Conservation (phyloP, 2,113 vertebrate species). For the Triplophysa siluroides region DNA sequence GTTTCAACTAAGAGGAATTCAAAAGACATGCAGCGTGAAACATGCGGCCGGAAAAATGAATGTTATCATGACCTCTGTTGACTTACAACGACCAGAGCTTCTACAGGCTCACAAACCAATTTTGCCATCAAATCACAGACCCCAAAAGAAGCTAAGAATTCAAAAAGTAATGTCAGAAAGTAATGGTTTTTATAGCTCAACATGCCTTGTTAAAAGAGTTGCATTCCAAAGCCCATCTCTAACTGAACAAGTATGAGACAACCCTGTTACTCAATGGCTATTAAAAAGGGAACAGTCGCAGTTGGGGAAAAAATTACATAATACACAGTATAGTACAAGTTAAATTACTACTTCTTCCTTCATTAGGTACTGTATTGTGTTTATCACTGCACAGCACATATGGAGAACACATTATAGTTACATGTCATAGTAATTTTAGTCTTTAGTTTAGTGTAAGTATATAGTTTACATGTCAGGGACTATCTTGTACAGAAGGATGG, state of each 20-base stretch:
- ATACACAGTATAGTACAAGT: not conserved
- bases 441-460: too few relatives aligned
- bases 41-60: not conserved
- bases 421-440: too few relatives aligned
- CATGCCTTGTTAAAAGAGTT: constrained; percentile 1
- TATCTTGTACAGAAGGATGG: too few relatives aligned
- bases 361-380: too few relatives aligned
- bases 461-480: too few relatives aligned
- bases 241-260: constrained; percentile 14
- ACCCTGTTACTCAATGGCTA: constrained; percentile 13
- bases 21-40: not conserved
- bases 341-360: too few relatives aligned
- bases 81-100: not conserved
- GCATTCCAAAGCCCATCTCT: not conserved
- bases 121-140: not conserved
- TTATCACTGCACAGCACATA: too few relatives aligned
- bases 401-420: too few relatives aligned
- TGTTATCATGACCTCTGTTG: not conserved
- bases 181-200: not conserved
- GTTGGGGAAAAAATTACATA: not conserved
- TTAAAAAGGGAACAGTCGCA: not conserved
- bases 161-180: not conserved
- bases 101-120: not conserved
- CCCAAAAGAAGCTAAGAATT: not conserved
- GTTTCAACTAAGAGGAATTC: not conserved